Conservation (phyloP, 2,113 vertebrate genomes). For the Xiphophorus hellerii region DNA sequence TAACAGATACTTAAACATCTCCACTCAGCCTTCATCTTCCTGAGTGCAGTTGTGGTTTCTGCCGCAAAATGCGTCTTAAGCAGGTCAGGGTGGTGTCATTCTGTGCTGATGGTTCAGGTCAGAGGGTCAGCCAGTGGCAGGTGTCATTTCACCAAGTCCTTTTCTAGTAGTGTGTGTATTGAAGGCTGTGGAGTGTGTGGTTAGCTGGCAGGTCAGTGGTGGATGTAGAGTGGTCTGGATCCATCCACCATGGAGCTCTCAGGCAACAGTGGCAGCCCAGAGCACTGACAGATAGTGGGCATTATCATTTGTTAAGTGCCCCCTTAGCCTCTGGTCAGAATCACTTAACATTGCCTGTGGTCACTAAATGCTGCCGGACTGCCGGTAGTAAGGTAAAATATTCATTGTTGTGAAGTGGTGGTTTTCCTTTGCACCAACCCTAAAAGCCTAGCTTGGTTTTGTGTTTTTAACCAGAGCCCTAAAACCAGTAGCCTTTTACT, state of each 20-base stretch:
- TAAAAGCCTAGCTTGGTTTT: slow-evolving; percentile 83
- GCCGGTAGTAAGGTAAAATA: slow-evolving; percentile 84
- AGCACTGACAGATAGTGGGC: slow-evolving; percentile 79
- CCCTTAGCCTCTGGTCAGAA: slow-evolving; percentile 81
- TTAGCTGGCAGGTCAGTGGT: slow-evolving; percentile 75
- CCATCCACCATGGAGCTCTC: slow-evolving; percentile 72
- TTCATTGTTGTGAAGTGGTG: slow-evolving; percentile 82
- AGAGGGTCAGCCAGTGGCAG: slow-evolving; percentile 58
- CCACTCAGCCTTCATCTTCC: slow-evolving; percentile 4
- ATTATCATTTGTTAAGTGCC: slow-evolving; percentile 87
- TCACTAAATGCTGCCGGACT: slow-evolving; percentile 80
- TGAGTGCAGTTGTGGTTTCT: slow-evolving; percentile 29
- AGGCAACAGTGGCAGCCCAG: slow-evolving; percentile 69
- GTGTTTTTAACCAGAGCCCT: slow-evolving; percentile 81
- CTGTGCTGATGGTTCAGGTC: slow-evolving; percentile 44
- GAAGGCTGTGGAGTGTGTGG: slow-evolving; percentile 75
- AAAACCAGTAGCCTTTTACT: slow-evolving; percentile 71
- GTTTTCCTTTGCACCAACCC: slow-evolving; percentile 80
- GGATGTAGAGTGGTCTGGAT: slow-evolving; percentile 72
- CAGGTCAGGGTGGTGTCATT: slow-evolving; percentile 32
- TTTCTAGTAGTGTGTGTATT: slow-evolving; percentile 44
- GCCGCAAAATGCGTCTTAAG: slow-evolving; percentile 51
- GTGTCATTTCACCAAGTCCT: slow-evolving; percentile 54
- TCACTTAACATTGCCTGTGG: slow-evolving; percentile 86
- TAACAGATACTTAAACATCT: not conserved